These are phyloP conservation scores for Lagocephalus sceleratus DNA, from an alignment of 2,797 vertebrate species.

Conservation along the genomic window DNA sequence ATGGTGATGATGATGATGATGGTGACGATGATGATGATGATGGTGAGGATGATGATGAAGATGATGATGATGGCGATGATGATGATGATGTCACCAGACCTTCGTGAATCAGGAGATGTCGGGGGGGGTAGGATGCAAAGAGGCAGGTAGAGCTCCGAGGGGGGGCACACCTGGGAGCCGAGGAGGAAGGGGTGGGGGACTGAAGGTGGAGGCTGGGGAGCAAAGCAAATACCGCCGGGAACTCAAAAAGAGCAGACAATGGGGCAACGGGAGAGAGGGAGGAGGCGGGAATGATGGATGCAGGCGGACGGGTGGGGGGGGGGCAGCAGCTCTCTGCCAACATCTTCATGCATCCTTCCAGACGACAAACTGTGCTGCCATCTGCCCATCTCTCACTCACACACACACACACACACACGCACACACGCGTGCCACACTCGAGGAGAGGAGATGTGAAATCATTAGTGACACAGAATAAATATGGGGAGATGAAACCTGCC, in stretches of 20 bases:
- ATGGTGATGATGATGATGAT: too few species aligned
- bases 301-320: slow-evolving; percentile 69
- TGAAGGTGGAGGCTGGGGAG: slow-evolving; percentile 2
- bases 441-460: slow-evolving; percentile 52
- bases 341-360: slow-evolving; percentile 70
- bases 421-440: slow-evolving; percentile 13
- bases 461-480: slow-evolving; percentile 74
- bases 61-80: too few species aligned
- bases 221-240: slow-evolving; percentile 1
- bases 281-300: slow-evolving; percentile 63
- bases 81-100: too few species aligned
- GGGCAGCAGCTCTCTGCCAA: slow-evolving; percentile 71
- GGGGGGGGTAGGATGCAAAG: slow-evolving; percentile 41
- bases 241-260: slow-evolving; percentile 49
- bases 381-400: slow-evolving; percentile 55
- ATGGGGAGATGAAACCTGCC: slow-evolving; percentile 68
- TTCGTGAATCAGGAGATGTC: slow-evolving; percentile 19
- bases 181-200: slow-evolving; percentile 35
- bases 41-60: too few species aligned
- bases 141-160: slow-evolving; percentile 46
- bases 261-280: slow-evolving; percentile 26
- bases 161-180: slow-evolving; percentile 22
- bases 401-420: slow-evolving; percentile 18
- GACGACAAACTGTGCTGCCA: slow-evolving; percentile 70
- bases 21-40: too few species aligned